Evolutionary conservation across 1,140 invertebrate species (phyloP).

Genomic region (Reticulitermes speratus): DNA sequence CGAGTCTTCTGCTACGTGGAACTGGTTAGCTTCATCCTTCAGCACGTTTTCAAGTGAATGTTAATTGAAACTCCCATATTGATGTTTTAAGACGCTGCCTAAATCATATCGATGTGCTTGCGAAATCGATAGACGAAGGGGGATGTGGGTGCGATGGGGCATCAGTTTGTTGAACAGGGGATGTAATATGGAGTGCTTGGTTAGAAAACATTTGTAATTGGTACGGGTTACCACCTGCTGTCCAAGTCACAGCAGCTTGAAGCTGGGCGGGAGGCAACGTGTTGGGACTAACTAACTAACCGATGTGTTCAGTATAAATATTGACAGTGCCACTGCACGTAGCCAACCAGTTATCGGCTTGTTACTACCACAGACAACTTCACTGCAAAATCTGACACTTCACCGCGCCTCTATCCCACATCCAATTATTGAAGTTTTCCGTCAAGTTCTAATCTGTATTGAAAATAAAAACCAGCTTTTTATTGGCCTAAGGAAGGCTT

Average conservation of each 20-base stretch:
- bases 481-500: too few relatives aligned
- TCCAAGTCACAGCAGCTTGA: background rate
- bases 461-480: background rate
- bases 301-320: constrained; percentile 5
- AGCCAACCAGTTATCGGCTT: background rate
- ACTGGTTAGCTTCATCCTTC: too few relatives aligned
- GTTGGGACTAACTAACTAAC: background rate
- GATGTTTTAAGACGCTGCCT: background rate
- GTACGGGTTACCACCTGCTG: constrained; percentile 18
- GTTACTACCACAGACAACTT: background rate
- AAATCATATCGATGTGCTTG: background rate
- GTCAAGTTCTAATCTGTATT: background rate
- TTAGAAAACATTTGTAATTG: constrained; percentile 24
- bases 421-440: constrained; percentile 6
- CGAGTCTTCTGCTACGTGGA: too few relatives aligned
- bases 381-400: constrained; percentile 4
- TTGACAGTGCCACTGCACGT: constrained; percentile 1
- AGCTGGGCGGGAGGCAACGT: too few relatives aligned
- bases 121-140: background rate
- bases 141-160: background rate
- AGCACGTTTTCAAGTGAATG: too few relatives aligned
- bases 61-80: background rate
- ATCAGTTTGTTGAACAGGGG: background rate
- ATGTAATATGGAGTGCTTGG: constrained; percentile 16
- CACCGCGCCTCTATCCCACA: background rate